Base-by-base conservation (phyloP, 2,888 invertebrate species). In the Andrena bucephala region DNA sequence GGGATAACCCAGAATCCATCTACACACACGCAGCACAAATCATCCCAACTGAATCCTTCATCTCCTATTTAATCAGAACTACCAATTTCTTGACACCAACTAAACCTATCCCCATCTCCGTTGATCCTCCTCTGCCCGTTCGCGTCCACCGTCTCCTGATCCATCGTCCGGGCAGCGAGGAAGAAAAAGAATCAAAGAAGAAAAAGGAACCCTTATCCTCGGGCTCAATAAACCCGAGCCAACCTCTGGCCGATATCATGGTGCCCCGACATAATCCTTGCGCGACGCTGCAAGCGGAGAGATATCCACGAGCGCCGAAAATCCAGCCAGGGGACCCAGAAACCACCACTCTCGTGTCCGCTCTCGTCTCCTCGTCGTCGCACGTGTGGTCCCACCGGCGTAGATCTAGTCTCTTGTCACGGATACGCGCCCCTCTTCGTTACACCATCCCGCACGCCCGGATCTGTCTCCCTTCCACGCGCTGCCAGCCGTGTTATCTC, bases 361-460 rank as follows among this genome's bases (percentile, higher is more conserved):
- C 31, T 75, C 71, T 78, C 78, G 85, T 85, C 84, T 74, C 27
- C 31, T 31, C 72, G 80, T 74, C 80, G 83, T 89, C 87, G 86
- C 87, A 82, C 81, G 88, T 88, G 88, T 88, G 88, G 88, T 88
- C 88, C 86, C 66, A 72, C 80, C 88, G 85, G 88, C 87, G 90
- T 87, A 89, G 91, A 90, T 88, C 91, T 91, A 92, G 91, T 91
- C 90, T 91, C 91, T 90, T 92, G 92, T 92, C 92, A 91, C 87
- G 91, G 90, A 92, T 92, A 91, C 87, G 87, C 88, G 81, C 75
- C 66, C 73, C 76, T 89, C 85, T 77, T 76, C 82, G 63, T 79
- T 72, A 68, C 82, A 65, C 86, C 36, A 50, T 66, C 31, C 52
- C 24, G 52, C 2, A 16, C 75, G 54, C 27, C 50, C 66, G 48